Conservation (phyloP, 2,113 vertebrate species). For the Melierax canorus region DNA sequence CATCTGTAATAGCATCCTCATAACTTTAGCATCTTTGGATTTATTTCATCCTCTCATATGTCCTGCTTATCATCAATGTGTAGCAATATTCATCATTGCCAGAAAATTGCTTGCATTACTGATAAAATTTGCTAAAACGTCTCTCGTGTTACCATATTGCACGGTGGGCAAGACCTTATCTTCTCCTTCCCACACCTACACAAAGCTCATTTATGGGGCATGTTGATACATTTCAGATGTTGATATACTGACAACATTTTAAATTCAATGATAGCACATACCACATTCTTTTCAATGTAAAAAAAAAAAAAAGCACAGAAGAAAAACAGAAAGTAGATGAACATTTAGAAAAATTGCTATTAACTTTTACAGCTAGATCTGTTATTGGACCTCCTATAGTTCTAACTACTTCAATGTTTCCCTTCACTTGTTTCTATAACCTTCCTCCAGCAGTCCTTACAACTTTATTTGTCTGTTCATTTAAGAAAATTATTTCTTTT, state of each 20-base stretch:
- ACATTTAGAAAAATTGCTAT: not conserved
- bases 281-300: not conserved
- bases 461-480: not conserved
- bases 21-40: not conserved
- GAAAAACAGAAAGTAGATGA: not conserved
- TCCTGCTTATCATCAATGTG: not conserved
- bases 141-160: not conserved
- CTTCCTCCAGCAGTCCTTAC: not conserved
- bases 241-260: not conserved
- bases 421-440: not conserved
- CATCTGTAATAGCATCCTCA: not conserved
- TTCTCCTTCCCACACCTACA: slow-evolving; percentile 15
- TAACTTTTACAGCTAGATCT: not conserved
- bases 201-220: not conserved
- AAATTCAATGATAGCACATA: not conserved
- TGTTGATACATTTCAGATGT: slow-evolving; percentile 8
- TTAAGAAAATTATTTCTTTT: not conserved
- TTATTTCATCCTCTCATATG: not conserved
- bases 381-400: not conserved
- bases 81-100: not conserved
- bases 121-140: not conserved
- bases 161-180: not conserved
- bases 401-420: not conserved
- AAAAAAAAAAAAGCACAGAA: not conserved
- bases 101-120: not conserved